Percentiles rank a stretch among this genome's conserved stretches.
phyloP scores from a whole-genome alignment of 2,797 vertebrate species.

The Brotula barbata region DNA sequence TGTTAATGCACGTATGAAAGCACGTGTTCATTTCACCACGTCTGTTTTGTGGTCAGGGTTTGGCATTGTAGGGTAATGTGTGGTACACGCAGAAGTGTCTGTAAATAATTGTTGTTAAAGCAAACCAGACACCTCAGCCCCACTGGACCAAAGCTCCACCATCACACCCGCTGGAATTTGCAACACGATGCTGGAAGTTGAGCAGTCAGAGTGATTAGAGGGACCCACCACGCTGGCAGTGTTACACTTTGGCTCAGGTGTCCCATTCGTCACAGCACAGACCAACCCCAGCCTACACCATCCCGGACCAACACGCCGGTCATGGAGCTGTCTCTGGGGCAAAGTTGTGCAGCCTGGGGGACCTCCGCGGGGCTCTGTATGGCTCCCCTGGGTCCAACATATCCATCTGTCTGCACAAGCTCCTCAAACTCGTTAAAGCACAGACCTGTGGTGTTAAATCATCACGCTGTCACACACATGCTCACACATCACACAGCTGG shows the following conservation, averaged over 20 bases:
- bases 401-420: constrained; percentile 57
- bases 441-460: constrained; percentile 65
- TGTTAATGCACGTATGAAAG: constrained; percentile 17
- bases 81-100: constrained; percentile 49
- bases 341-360: constrained; percentile 46
- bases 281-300: constrained; percentile 29
- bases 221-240: constrained; percentile 65
- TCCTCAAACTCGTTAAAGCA: constrained; percentile 67
- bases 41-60: constrained; percentile 31
- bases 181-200: constrained; percentile 69
- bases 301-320: constrained; percentile 34
- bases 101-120: constrained; percentile 71
- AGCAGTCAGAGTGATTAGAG: constrained; percentile 69
- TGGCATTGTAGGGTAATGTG: constrained; percentile 22
- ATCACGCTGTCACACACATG: constrained; percentile 62
- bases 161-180: constrained; percentile 66
- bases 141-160: constrained; percentile 50
- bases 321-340: constrained; percentile 40
- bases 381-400: constrained; percentile 71
- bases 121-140: constrained; percentile 65
- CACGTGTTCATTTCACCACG: constrained; percentile 42
- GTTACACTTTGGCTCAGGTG: constrained; percentile 79
- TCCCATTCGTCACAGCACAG: constrained; percentile 73
- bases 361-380: constrained; percentile 54
- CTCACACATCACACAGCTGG: constrained; percentile 67